Base-by-base conservation (phyloP, 2,113 vertebrate species). In the Tapirus terrestris region DNA sequence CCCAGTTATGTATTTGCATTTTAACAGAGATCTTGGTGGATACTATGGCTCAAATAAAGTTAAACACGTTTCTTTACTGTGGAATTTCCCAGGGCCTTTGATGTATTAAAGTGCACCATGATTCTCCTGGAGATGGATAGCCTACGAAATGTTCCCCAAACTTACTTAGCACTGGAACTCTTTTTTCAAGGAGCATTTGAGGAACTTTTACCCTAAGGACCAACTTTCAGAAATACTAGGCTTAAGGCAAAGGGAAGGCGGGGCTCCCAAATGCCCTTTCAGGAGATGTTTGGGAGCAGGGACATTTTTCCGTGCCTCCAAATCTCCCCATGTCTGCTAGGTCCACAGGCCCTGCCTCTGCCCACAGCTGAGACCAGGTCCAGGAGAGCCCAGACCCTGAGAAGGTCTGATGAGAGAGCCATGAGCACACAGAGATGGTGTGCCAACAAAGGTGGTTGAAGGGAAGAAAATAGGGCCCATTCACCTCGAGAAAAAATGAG, bases 11-110 rank as follows among this genome's bases (percentile, higher is more conserved):
- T 27, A 36, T 96, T 92, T 96, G 72, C 67, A 85, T 94, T 67
- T 93, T 92, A 93, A 56, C 60, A 33, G 81, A 91, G 56, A 63
- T 83, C 43, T 84, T 72, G 4, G 33, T 87, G 45, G 61, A 60
- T 65, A 39, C 31, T 45, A 2, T 36, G 67, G 23, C 33, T 91
- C 77, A 77, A 33, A 39, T 70, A n/a, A 70, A 84, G 33, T 86
- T 70, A 92, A 85, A 36, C 13, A 31, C 36, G 48, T 60, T 75
- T 92, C 75, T 48, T 36, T 25, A 3, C 17, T 29, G 39, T n/a
- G 53, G 36, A 75, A 70, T 48, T 95, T 58, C 7, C 70, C 29
- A 31, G 53, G 17, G 25, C 3, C 51, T 16, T 58, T 18, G 16
- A 5, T 25, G 48, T 68, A 17, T 63, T 61, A 61, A 87, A 77